Conservation (phyloP, 2,888 invertebrate genomes). For the Cerceris ruficornis region DNA sequence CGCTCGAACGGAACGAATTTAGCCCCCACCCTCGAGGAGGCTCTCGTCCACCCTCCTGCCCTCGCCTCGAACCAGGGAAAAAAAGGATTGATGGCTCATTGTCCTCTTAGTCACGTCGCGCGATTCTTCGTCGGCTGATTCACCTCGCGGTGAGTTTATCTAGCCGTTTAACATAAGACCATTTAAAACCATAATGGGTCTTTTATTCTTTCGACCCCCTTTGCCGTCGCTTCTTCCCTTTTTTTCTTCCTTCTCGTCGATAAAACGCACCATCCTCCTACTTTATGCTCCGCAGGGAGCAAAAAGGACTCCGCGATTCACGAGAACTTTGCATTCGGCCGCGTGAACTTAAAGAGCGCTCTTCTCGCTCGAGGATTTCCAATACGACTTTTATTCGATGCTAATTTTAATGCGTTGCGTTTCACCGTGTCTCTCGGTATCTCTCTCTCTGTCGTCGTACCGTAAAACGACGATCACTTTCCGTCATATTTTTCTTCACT, state of each 20-base stretch:
- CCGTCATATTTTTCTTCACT: too few relatives aligned
- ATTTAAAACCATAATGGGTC: constrained; percentile 33
- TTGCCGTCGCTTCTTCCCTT: background rate
- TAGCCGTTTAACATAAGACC: constrained; percentile 27
- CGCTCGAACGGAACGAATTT: constrained; percentile 54
- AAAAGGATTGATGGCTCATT: constrained; percentile 56
- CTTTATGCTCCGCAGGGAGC: background rate
- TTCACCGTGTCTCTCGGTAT: too few relatives aligned
- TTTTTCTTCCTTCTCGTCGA: background rate
- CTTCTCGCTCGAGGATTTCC: too few relatives aligned
- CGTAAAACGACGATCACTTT: too few relatives aligned
- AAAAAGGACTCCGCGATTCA: too few relatives aligned
- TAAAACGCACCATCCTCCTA: constrained; percentile 7
- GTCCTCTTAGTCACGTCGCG: constrained; percentile 53
- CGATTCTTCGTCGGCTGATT: constrained; percentile 41
- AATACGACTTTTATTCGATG: too few relatives aligned
- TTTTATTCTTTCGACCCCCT: constrained; percentile 16
- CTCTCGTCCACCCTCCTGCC: background rate
- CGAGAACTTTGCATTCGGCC: too few relatives aligned
- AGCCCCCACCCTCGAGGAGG: background rate
- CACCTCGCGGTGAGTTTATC: constrained; percentile 41
- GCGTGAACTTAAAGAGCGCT: too few relatives aligned
- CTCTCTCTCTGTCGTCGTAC: too few relatives aligned
- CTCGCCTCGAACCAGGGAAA: constrained; percentile 7
- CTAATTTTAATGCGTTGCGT: too few relatives aligned